A percentile compares a stretch with the other conserved stretches of the same genome.
phyloP scores from a whole-genome alignment of 2,113 vertebrate genomes.

The human region GRCh38 chr6:114343501-114344000 shows the following conservation, averaged over 20 bases:
- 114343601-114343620: background rate
- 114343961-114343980: conserved; percentile 22
- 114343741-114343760: background rate
- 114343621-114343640: background rate
- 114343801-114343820: background rate
- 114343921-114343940: background rate
- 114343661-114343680: conserved; percentile 72
- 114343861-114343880: background rate
- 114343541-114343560: background rate
- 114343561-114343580: background rate
- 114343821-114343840: background rate
- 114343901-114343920: background rate
- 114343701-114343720: background rate
- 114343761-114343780: background rate
- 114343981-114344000: conserved; percentile 57
- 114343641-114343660: conserved; percentile 44
- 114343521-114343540: background rate
- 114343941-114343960: conserved; percentile 53
- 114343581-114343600: background rate
- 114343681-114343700: conserved; percentile 28
- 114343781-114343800: background rate
- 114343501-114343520: background rate
- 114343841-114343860: background rate
- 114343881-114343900: background rate
- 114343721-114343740: background rate